A percentile compares a stretch with the other conserved stretches of the same genome.
phyloP scores from a whole-genome alignment of 2,888 invertebrate genomes.

The Nasonovia ribisnigri region DNA sequence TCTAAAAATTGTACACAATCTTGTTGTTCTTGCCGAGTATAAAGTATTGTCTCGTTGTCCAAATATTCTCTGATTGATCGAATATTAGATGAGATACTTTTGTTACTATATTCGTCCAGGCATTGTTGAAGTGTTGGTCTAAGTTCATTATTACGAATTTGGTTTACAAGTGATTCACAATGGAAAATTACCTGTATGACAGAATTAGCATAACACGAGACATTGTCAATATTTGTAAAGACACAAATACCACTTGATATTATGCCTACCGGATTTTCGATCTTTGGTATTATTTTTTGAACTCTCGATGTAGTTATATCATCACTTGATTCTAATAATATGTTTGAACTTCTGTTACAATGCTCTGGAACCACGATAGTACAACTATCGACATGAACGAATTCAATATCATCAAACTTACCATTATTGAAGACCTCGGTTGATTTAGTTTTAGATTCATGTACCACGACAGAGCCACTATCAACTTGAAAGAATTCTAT shows the following conservation, averaged over 20 bases:
- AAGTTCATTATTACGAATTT: background rate
- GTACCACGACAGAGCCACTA: no score
- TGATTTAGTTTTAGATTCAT: background rate
- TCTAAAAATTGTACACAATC: slow-evolving; percentile 20
- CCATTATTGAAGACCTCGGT: background rate
- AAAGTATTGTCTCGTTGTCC: background rate
- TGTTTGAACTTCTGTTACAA: background rate
- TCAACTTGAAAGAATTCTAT: no score
- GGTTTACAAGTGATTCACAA: background rate
- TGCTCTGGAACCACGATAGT: slow-evolving; percentile 6
- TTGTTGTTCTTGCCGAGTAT: background rate
- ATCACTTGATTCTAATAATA: no score
- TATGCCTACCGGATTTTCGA: no score
- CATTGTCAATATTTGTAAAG: background rate
- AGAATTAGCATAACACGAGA: background rate
- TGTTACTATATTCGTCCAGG: background rate
- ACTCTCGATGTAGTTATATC: no score
- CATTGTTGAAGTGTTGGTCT: background rate
- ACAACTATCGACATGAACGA: background rate
- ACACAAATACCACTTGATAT: background rate
- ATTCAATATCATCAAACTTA: background rate
- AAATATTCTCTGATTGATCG: background rate
- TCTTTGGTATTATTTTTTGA: no score
- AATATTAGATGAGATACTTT: background rate
- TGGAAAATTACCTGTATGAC: background rate